Evolutionary conservation across 1,140 invertebrate species (phyloP), one percentile per base, ranked within the genome.

Genomic region (Diachasma alloeum): DNA sequence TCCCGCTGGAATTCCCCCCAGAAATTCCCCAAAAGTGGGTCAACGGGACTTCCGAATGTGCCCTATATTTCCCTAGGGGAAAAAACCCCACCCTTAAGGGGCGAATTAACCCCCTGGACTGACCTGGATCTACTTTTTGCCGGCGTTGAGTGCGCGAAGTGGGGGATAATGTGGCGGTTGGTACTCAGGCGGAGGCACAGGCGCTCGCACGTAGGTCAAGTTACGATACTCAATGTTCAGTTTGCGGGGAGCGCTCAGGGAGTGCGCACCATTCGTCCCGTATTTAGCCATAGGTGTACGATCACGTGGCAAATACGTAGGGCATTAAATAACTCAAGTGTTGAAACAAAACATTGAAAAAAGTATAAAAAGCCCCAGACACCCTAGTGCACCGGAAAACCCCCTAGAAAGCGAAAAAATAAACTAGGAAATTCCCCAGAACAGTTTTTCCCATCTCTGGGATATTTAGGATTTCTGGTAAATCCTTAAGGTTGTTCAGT

Each of bases 181-280:
- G 83, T 17, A 68, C n/a, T 82, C 85, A 85, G 82, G 86, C 81
- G 83, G 85, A 86, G 83, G 84, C 86, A 85, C 83, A 84, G 82
- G 81, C 24, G 80, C 84, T 84, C 83, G 87, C 85, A 83, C 90
- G 89, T 91, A 91, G 90, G 86, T 87, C 86, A 87, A 84, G 86
- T 87, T 87, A 86, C 86, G 84, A 84, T 83, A 81, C 80, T 78
- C 77, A 53, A 78, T 76, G 80, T 75, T 87, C 86, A 88, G 87
- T 88, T 81, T 81, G 84, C 86, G 84, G 83, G 82, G 82, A 87
- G 84, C 90, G 89, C 86, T 85, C 86, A 82, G 80, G 75, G 78
- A 75, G 85, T 84, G 82, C 82, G 85, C 80, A 83, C 85, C 78
- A 81, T 85, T 82, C 17, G 83, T 85, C 81, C 74, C 82, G 81